Evolutionary conservation across 2,113 vertebrate species (phyloP), one percentile per base, ranked within the genome.

Genomic region (Bufo bufo): DNA sequence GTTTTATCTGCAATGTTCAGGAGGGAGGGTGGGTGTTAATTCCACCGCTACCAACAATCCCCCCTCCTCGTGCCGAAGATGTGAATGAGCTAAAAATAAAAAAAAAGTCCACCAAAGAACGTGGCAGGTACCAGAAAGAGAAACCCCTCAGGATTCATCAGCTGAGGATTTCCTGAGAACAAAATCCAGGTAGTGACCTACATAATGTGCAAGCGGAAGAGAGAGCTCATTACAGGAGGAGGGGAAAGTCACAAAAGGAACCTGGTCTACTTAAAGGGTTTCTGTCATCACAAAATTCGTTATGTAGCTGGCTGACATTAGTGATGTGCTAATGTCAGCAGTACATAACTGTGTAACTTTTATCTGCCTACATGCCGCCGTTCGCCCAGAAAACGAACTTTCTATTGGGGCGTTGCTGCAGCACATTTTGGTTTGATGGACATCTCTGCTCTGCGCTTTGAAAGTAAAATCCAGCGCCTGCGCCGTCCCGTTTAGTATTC

Each of bases 81-180:
- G 61, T 84, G 63, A 84, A 84, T 33, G 63, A 84, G 63, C 82
- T 80, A 87, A 87, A 87, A 87, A 87, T 82, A 87, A 87, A 86
- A 87, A 87, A 86, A 69, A 81, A 52, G 78, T 50, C 86, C 86
- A 47, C 65, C 78, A 50, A 80, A 71, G 86, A 69, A 16, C 72
- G 54, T 58, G 78, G 20, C 77, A 43, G 54, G 84, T 47, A 71
- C 63, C 78, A 16, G 86, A 23, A 74, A 13, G 77, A 87, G 47
- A 59, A 82, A 23, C 33, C 78, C 65, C 66, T 23, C 33, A 69
- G 77, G 78, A 72, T 47, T 69, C 23, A 5, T 50, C 86, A 82
- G 54, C 52, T 61, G 52, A 56, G 78, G 86, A 59, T 72, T 82
- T 87, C 78, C 65, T 69, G 45, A 56, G 78, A 61, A 87, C 16